These are phyloP conservation scores for Drosophila pseudotakahashii DNA, from an alignment of 2,888 invertebrate genomes.

Conservation along the genomic window DNA sequence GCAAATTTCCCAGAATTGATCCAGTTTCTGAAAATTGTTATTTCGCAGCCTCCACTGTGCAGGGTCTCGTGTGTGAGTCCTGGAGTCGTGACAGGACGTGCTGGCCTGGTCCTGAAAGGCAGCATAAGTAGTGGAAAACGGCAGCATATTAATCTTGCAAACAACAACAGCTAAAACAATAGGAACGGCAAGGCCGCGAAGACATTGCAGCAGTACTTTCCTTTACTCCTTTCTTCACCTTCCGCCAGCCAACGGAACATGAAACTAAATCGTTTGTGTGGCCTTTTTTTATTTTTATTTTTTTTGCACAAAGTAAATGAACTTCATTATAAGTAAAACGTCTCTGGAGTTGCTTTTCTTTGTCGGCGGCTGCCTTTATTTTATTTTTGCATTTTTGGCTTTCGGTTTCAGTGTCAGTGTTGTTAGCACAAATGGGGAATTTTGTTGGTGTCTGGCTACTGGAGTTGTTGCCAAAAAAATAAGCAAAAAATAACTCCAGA, in stretches of 20 bases:
- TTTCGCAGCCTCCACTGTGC: constrained; percentile 2
- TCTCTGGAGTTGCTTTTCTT: constrained; percentile 11
- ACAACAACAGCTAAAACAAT: constrained; percentile 52
- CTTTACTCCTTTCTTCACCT: constrained; percentile 34
- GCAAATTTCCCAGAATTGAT: neutral
- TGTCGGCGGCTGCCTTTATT: constrained; percentile 9
- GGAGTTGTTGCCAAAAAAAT: constrained; percentile 9
- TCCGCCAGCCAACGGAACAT: constrained; percentile 49
- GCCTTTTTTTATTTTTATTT: constrained; percentile 10
- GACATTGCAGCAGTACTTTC: constrained; percentile 49
- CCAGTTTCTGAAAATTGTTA: neutral
- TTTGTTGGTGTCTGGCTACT: constrained; percentile 18
- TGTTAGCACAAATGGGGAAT: constrained; percentile 23
- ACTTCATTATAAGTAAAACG: constrained; percentile 63
- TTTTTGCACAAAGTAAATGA: constrained; percentile 61
- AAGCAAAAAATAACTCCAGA: neutral
- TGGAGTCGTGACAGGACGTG: constrained; percentile 59
- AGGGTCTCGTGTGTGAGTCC: constrained; percentile 11
- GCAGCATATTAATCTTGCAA: constrained; percentile 76
- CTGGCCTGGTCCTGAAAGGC: constrained; percentile 61
- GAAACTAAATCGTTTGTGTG: constrained; percentile 56
- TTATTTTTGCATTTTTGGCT: constrained; percentile 15
- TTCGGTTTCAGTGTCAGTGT: constrained; percentile 41
- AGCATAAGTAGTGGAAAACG: constrained; percentile 76
- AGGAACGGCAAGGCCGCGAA: constrained; percentile 39